Percentiles rank a stretch among this genome's conserved stretches.
phyloP scores from a whole-genome alignment of 2,888 invertebrate species.

The Cephus pygmeus region DNA sequence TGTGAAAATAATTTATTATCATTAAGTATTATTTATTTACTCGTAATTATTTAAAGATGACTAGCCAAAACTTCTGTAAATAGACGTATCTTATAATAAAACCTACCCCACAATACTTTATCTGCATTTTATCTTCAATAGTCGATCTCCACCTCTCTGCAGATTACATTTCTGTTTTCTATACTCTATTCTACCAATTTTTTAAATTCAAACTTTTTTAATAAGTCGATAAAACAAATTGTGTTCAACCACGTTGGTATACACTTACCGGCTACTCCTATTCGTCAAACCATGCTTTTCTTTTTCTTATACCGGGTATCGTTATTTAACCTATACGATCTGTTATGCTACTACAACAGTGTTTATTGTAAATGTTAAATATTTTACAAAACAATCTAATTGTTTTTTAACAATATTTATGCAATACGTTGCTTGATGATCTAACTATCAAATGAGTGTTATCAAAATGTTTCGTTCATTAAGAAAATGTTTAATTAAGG shows the following conservation, averaged over 20 bases:
- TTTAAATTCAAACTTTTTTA: neutral
- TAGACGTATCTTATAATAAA: slow-evolving; percentile 60
- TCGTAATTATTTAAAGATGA: slow-evolving; percentile 46
- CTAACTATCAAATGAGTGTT: neutral
- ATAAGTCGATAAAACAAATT: neutral
- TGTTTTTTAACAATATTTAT: neutral
- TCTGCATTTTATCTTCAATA: neutral
- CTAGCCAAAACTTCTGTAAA: slow-evolving; percentile 61
- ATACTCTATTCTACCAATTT: neutral
- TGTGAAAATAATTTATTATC: slow-evolving; percentile 53
- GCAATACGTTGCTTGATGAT: neutral
- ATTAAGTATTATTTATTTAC: slow-evolving; percentile 46
- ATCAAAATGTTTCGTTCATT: neutral
- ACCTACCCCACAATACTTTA: slow-evolving; percentile 24
- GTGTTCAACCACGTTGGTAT: neutral
- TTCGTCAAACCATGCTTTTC: neutral
- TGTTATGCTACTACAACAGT: neutral
- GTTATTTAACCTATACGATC: neutral
- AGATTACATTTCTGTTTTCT: neutral
- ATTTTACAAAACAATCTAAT: neutral
- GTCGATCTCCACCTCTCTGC: neutral
- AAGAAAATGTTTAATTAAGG: neutral
- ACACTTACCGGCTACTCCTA: neutral
- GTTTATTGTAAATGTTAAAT: neutral
- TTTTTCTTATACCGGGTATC: neutral